Conservation (phyloP, 37 sponge, comb jelly and placozoan genomes). For the Dysidea cf. avara region DNA sequence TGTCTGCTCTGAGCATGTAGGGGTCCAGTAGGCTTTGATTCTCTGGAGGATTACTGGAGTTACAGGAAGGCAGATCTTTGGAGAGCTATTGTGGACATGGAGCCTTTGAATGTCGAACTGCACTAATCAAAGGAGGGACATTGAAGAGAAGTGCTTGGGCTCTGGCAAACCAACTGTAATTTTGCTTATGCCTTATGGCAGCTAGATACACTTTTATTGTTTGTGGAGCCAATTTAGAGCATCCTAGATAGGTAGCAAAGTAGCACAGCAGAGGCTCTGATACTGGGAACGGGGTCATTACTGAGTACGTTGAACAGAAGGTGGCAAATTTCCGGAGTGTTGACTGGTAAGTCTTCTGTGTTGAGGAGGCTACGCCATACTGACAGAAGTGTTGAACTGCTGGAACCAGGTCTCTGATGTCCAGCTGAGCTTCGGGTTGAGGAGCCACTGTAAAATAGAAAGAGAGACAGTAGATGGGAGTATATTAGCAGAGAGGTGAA, state of each 20-base stretch:
- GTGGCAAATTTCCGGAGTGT: constrained; percentile 8
- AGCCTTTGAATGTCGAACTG: constrained; percentile 31
- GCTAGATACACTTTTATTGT: constrained; percentile 63
- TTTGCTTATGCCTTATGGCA: constrained; percentile 43
- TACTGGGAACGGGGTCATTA: constrained; percentile 39
- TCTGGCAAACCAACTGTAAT: constrained; percentile 37
- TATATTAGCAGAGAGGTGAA: not conserved
- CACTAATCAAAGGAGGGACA: constrained; percentile 36
- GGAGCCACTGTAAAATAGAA: constrained; percentile 19
- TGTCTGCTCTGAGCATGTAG: not conserved
- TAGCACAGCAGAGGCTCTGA: constrained; percentile 29
- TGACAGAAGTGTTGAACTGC: constrained; percentile 32
- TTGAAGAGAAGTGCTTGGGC: constrained; percentile 27
- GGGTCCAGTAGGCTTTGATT: too few relatives aligned
- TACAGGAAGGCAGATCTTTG: too few relatives aligned
- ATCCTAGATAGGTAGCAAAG: constrained; percentile 38
- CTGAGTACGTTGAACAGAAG: constrained; percentile 23
- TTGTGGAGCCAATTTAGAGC: constrained; percentile 7
- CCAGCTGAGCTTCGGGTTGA: constrained; percentile 43
- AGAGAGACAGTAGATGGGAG: not conserved
- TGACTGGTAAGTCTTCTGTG: constrained; percentile 38
- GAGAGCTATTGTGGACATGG: not conserved
- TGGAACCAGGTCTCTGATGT: constrained; percentile 40
- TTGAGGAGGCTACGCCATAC: constrained; percentile 46
- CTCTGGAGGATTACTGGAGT: too few relatives aligned